Evolutionary conservation across 2,113 vertebrate genomes (phyloP).

Genomic region (Circaetus cinerascens): DNA sequence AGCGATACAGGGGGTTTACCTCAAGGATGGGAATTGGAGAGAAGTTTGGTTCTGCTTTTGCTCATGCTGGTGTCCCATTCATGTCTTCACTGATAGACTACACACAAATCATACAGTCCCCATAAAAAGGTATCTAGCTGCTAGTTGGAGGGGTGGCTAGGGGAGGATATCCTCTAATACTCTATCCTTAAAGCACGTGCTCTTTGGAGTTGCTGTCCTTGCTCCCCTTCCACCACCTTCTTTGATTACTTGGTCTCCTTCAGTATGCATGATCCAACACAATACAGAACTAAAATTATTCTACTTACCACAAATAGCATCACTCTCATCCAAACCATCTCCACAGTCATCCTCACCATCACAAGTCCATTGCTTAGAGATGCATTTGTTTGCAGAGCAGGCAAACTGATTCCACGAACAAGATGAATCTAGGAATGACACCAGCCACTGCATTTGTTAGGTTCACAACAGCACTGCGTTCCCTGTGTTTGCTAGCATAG

Average conservation of each 20-base stretch:
- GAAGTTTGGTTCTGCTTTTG: not conserved
- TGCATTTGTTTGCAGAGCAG: constrained; percentile 94
- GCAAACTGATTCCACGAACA: constrained; percentile 98
- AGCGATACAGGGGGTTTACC: fast-evolving
- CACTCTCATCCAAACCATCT: constrained; percentile 90
- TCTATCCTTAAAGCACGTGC: not conserved
- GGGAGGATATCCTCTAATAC: not conserved
- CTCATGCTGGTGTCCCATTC: not conserved
- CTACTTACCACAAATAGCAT: constrained; percentile 85
- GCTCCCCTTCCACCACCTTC: not conserved
- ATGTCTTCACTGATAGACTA: not conserved
- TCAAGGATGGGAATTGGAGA: not conserved
- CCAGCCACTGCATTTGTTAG: not conserved
- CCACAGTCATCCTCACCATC: constrained; percentile 96
- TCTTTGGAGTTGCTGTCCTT: not conserved
- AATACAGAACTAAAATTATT: not conserved
- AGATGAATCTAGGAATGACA: constrained; percentile 83
- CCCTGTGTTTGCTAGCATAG: not conserved
- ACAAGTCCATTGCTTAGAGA: constrained; percentile 94
- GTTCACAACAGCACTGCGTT: not conserved
- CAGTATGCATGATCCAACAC: fast-evolving
- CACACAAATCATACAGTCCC: fast-evolving
- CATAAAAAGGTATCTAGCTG: not conserved
- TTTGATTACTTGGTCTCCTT: not conserved
- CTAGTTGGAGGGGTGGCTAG: not conserved